Evolutionary conservation across 2,113 vertebrate genomes (phyloP).

Genomic region (Nycticebus coucang): DNA sequence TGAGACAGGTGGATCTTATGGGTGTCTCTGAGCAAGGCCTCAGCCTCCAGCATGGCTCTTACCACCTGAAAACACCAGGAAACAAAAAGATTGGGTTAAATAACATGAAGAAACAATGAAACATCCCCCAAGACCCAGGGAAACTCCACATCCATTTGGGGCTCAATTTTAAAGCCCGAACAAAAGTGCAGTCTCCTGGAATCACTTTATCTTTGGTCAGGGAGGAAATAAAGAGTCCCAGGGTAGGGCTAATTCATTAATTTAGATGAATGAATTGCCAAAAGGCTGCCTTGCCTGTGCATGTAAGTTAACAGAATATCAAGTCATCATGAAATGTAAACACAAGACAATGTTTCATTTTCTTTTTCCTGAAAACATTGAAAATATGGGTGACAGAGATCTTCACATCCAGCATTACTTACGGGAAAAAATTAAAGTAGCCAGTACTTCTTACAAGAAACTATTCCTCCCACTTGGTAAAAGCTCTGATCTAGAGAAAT

Average conservation of each 20-base stretch:
- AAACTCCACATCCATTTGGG: not conserved
- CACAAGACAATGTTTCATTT: not conserved
- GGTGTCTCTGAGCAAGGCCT: not conserved
- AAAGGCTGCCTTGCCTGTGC: not conserved
- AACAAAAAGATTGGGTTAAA: not conserved
- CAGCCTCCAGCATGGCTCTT: not conserved
- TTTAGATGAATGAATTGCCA: not conserved
- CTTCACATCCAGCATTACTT: not conserved
- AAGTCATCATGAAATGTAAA: conserved; percentile 30
- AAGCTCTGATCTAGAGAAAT: not conserved
- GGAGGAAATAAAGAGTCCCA: not conserved
- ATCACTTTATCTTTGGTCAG: not conserved
- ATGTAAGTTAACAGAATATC: not conserved
- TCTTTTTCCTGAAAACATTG: not conserved
- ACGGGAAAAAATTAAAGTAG: not conserved
- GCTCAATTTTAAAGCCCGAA: not conserved
- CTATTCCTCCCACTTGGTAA: not conserved
- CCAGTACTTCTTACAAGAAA: not conserved
- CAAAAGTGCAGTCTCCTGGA: not conserved
- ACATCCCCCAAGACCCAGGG: not conserved
- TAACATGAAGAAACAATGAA: not conserved
- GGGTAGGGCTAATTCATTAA: not conserved
- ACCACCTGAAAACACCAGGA: not conserved
- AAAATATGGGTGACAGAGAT: not conserved
- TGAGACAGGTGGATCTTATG: not conserved